A percentile compares a stretch with the other conserved stretches of the same genome.
Evolutionary conservation across 2,797 vertebrate genomes (phyloP).

Genomic region (Platalea minor): DNA sequence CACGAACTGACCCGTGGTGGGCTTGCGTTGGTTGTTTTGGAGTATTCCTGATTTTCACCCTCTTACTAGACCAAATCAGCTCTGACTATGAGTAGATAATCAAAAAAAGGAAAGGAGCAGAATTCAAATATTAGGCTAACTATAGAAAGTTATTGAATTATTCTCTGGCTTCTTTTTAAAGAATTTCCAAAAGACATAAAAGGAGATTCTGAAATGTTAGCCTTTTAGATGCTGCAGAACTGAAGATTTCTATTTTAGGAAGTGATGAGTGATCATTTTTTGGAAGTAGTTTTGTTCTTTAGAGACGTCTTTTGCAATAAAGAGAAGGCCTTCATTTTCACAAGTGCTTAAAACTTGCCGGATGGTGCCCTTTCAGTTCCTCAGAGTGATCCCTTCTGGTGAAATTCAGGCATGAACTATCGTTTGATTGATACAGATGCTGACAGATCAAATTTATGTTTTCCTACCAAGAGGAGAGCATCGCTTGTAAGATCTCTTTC

Average conservation of each 20-base stretch:
- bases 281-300: neutral
- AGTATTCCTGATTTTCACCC: neutral
- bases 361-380: neutral
- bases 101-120: neutral
- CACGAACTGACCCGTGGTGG: neutral
- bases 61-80: neutral
- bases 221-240: neutral
- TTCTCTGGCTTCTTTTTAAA: neutral
- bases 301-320: neutral
- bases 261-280: neutral
- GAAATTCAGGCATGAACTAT: neutral
- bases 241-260: neutral
- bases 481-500: neutral
- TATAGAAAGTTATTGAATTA: neutral
- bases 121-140: neutral
- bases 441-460: neutral
- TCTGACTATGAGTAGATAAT: neutral
- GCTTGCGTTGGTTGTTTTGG: neutral
- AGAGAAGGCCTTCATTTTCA: neutral
- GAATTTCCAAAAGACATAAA: neutral
- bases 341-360: neutral
- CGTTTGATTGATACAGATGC: neutral
- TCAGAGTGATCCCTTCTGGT: neutral
- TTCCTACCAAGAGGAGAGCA: neutral
- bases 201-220: neutral